These are phyloP conservation scores for Achatina immaculata DNA, from an alignment of 1,140 invertebrate species.

Conservation along the genomic window DNA sequence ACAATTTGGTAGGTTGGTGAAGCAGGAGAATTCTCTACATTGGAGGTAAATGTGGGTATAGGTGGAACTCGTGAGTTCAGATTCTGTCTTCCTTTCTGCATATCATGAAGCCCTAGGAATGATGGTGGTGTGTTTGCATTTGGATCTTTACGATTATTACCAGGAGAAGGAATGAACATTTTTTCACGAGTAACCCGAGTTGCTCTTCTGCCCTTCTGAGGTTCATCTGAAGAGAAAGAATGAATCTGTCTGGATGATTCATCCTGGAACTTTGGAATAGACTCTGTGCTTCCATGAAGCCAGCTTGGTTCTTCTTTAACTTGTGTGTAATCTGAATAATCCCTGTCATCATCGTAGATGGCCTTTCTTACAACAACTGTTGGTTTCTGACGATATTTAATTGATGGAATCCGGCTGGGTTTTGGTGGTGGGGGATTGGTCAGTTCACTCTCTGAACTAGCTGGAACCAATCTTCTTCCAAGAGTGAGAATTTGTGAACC, in stretches of 20 bases:
- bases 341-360: conserved; percentile 60
- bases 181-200: conserved; percentile 12
- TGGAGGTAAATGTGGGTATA: neutral
- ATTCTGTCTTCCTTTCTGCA: neutral
- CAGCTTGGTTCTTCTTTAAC: conserved; percentile 64
- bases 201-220: conserved; percentile 12
- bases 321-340: conserved; percentile 68
- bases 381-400: conserved; percentile 64
- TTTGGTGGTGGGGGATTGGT: conserved; percentile 78
- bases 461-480: conserved; percentile 36
- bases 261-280: conserved; percentile 18
- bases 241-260: conserved; percentile 10
- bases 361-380: conserved; percentile 56
- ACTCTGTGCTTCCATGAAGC: conserved; percentile 36
- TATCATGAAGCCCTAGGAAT: neutral
- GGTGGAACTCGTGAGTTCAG: conserved; percentile 18
- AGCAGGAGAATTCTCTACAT: neutral
- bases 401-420: conserved; percentile 77
- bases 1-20: conserved; percentile 12
- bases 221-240: neutral
- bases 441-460: conserved; percentile 63
- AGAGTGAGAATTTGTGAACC: conserved; percentile 28
- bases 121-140: neutral
- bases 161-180: conserved; percentile 4
- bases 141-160: neutral